phyloP scores from a whole-genome alignment of 2,888 invertebrate species.

The Caradrina kadenii region DNA sequence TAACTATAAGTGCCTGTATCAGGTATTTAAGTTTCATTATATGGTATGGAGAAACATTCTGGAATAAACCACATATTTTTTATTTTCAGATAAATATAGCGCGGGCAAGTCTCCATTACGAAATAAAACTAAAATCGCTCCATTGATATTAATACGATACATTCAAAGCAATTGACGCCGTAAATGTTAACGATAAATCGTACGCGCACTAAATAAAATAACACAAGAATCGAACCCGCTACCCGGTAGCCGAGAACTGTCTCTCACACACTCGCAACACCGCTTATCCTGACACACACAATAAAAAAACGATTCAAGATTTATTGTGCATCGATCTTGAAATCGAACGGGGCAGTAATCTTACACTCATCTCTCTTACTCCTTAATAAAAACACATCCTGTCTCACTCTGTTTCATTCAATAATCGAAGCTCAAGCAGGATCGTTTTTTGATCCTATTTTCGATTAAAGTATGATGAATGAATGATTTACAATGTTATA shows the following conservation, averaged over 20 bases:
- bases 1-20: not conserved
- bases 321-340: slow-evolving; percentile 83
- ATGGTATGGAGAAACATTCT: slow-evolving; percentile 19
- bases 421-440: slow-evolving; percentile 70
- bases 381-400: slow-evolving; percentile 30
- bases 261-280: slow-evolving; percentile 72
- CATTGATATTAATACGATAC: slow-evolving; percentile 75
- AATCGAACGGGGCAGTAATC: slow-evolving; percentile 76
- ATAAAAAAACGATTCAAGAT: slow-evolving; percentile 77
- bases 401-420: slow-evolving; percentile 73
- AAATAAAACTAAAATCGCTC: slow-evolving; percentile 60
- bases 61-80: slow-evolving; percentile 31
- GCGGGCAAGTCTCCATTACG: slow-evolving; percentile 57
- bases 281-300: slow-evolving; percentile 72
- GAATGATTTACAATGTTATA: slow-evolving; percentile 74
- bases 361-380: slow-evolving; percentile 58
- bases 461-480: slow-evolving; percentile 79
- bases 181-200: slow-evolving; percentile 79
- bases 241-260: slow-evolving; percentile 80
- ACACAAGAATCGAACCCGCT: slow-evolving; percentile 74
- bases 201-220: slow-evolving; percentile 65
- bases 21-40: slow-evolving; percentile 9
- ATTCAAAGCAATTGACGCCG: slow-evolving; percentile 71
- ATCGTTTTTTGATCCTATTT: slow-evolving; percentile 70
- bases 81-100: slow-evolving; percentile 32